A percentile compares a stretch with the other conserved stretches of the same genome.
These are phyloP conservation scores for Gouania willdenowi DNA, from an alignment of 2,797 vertebrate species.

Conservation along the genomic window DNA sequence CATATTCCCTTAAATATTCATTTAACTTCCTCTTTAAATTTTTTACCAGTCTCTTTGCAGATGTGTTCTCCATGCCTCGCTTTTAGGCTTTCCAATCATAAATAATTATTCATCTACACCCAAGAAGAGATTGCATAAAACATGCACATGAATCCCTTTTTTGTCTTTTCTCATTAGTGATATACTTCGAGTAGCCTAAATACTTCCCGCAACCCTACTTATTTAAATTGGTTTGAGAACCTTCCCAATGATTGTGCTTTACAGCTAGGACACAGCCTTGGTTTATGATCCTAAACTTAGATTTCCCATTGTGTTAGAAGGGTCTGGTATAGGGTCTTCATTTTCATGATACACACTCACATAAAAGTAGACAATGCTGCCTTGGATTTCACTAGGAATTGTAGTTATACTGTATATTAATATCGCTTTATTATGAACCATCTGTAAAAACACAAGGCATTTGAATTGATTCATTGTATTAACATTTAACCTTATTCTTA, in stretches of 20 bases:
- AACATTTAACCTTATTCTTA: no score
- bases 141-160: constrained; percentile 79
- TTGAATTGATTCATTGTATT: no score
- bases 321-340: no score
- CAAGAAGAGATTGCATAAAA: constrained; percentile 81
- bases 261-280: constrained; percentile 63
- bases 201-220: constrained; percentile 76
- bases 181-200: constrained; percentile 77
- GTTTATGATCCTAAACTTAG: constrained; percentile 47
- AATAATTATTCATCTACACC: constrained; percentile 79
- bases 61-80: constrained; percentile 66
- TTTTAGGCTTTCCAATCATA: constrained; percentile 78
- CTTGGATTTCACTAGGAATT: constrained; percentile 15
- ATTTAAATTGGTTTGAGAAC: constrained; percentile 74
- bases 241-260: constrained; percentile 64
- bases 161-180: constrained; percentile 83
- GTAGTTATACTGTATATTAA: no score
- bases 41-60: constrained; percentile 76
- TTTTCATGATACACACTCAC: no score
- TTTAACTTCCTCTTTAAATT: constrained; percentile 78
- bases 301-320: constrained; percentile 51
- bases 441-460: no score
- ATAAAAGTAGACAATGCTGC: constrained; percentile 16
- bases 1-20: constrained; percentile 82
- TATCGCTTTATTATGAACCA: no score